Conservation (phyloP, 1,140 invertebrate genomes). For the Anoplophora glabripennis region DNA sequence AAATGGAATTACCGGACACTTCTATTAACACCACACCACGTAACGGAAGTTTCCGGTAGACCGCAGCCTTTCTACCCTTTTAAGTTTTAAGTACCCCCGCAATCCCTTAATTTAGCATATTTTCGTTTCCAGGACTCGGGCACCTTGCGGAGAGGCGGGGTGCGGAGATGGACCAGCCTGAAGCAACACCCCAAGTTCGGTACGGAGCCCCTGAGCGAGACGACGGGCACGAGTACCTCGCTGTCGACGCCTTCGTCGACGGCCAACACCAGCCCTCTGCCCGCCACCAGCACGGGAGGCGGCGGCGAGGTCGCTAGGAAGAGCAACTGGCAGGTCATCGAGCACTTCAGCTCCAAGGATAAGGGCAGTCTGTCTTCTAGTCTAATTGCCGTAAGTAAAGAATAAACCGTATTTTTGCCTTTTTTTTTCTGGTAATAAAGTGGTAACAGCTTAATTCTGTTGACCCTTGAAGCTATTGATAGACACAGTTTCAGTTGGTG, state of each 20-base stretch:
- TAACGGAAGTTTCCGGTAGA: too few relatives aligned
- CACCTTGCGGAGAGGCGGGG: slow-evolving; percentile 42
- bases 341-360: slow-evolving; percentile 63
- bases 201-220: slow-evolving; percentile 37
- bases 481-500: too few relatives aligned
- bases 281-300: slow-evolving; percentile 14
- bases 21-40: too few relatives aligned
- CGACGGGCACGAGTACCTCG: slow-evolving; percentile 40
- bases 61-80: too few relatives aligned
- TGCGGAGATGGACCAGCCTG: slow-evolving; percentile 53
- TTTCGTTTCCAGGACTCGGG: slow-evolving; percentile 37
- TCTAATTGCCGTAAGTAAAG: slow-evolving; percentile 57
- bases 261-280: slow-evolving; percentile 48
- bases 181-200: slow-evolving; percentile 48
- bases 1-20: too few relatives aligned
- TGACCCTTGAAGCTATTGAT: too few relatives aligned
- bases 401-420: too few relatives aligned
- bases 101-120: too few relatives aligned
- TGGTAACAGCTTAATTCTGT: too few relatives aligned
- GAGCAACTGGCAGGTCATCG: slow-evolving; percentile 86
- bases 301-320: slow-evolving; percentile 61
- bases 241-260: slow-evolving; percentile 49
- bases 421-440: too few relatives aligned
- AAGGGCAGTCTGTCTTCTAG: slow-evolving; percentile 53
- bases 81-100: too few relatives aligned